Evolutionary conservation across 2,113 vertebrate species (phyloP), one percentile per base, ranked within the genome.

Genomic region (Notechis scutatus): DNA sequence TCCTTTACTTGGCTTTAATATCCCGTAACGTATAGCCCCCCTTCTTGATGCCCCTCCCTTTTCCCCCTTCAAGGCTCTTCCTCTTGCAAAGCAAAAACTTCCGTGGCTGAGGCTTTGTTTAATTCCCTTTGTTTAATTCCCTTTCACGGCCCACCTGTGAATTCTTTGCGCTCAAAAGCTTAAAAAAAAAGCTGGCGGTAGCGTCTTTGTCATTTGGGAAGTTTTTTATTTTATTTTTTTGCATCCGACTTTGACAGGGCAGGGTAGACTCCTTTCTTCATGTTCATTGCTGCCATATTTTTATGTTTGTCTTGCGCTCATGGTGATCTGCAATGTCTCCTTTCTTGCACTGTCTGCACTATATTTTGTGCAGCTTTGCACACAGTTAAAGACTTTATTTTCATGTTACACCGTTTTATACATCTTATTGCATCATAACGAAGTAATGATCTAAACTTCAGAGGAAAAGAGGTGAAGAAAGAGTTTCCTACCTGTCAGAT

Each of bases 41-140:
- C 18, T 34, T 3, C 18, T 20, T 20, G 14, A 34, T 29, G 87
- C 2, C n/a, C 29, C 15, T 5, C 64, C 11, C 10, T 9, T 3
- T 12, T 18, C 23, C 24, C 50, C 0, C 0, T 69, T 91, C 0
- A 0, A 88, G 45, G 29, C 45, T 39, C 7, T 54, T 89, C 8
- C 18, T 87, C 7, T 24, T 10, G 26, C 57, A 55, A 3, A 2
- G 18, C 3, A 1, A 85, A 10, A 39, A 42, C 26, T 59, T 59
- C 69, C n/a, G 20, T 15, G 8, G 23, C 39, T 45, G 34, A 39
- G 55, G 3, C n/a, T 55, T n/a, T 50, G 18, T 10, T 55, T 56
- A 18, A 24, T 85, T 20, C 26, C 3, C n/a, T 55, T n/a, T 50
- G 18, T 10, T 55, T 56, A 18, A 24, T 85, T 20, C 26, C 9